Evolutionary conservation across 2,888 invertebrate genomes (phyloP).

Genomic region (Oligia fasciuncula): DNA sequence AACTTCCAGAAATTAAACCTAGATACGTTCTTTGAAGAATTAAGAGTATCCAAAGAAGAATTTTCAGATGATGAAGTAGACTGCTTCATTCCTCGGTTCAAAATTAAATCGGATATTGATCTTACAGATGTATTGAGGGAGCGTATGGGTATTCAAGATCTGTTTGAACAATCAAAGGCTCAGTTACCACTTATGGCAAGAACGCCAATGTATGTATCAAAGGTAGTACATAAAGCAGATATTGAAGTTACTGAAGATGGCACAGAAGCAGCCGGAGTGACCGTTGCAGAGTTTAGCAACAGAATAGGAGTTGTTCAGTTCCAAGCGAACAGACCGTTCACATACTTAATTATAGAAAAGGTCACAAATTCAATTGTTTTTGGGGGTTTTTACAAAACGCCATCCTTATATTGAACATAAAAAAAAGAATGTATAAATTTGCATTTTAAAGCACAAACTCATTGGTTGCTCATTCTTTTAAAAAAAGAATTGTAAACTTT

Average conservation of each 20-base stretch:
- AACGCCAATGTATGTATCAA: conserved; percentile 88
- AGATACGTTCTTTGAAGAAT: conserved; percentile 86
- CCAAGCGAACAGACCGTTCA: conserved; percentile 91
- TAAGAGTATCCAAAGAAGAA: conserved; percentile 85
- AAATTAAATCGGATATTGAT: conserved; percentile 89
- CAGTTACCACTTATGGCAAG: conserved; percentile 85
- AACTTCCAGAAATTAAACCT: conserved; percentile 86
- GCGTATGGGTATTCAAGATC: conserved; percentile 85
- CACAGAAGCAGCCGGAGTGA: conserved; percentile 92
- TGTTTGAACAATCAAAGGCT: conserved; percentile 88
- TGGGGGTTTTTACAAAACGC: conserved; percentile 82
- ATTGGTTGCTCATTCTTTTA: conserved; percentile 13
- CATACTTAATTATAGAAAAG: conserved; percentile 92
- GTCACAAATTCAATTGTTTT: conserved; percentile 85
- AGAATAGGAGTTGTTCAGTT: conserved; percentile 90
- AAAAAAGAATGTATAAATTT: conserved; percentile 26
- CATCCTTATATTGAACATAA: conserved; percentile 76
- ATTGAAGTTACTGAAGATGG: conserved; percentile 94
- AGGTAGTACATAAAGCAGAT: conserved; percentile 92
- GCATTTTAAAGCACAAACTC: conserved; percentile 21
- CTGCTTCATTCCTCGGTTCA: conserved; percentile 91
- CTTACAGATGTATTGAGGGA: conserved; percentile 87
- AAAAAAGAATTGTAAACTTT: conserved; percentile 6
- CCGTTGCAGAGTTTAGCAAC: conserved; percentile 86
- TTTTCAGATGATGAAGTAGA: conserved; percentile 91